These are phyloP conservation scores for Trachemys scripta DNA, from an alignment of 2,113 vertebrate genomes.

Conservation along the genomic window DNA sequence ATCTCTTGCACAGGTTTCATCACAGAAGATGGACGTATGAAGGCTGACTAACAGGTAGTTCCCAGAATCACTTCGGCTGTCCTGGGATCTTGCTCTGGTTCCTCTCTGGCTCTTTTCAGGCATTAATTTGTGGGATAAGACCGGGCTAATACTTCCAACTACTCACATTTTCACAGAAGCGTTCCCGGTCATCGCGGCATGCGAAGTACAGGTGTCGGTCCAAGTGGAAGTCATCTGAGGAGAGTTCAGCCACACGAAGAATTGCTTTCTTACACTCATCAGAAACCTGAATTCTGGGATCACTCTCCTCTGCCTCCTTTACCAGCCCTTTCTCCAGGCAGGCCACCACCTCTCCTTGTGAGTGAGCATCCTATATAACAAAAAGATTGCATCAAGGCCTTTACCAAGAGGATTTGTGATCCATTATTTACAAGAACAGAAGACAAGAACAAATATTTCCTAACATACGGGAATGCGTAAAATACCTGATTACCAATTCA, in stretches of 20 bases:
- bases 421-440: background rate
- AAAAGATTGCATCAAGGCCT: background rate
- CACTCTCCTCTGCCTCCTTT: conserved; percentile 88
- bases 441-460: background rate
- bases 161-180: conserved; percentile 95
- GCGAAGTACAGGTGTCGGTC: conserved; percentile 96
- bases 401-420: background rate
- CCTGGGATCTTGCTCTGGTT: fast-evolving
- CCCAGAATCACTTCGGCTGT: background rate
- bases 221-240: conserved; percentile 95
- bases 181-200: conserved; percentile 94
- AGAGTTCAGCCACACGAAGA: conserved; percentile 95
- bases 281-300: conserved; percentile 81
- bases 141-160: background rate
- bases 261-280: conserved; percentile 95
- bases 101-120: background rate
- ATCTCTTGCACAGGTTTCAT: background rate
- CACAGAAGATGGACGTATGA: background rate
- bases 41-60: background rate
- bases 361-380: conserved; percentile 89
- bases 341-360: conserved; percentile 95
- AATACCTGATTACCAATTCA: background rate
- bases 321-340: conserved; percentile 96
- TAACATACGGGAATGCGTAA: background rate
- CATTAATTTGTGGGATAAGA: background rate